Conservation (phyloP, 2,113 vertebrate genomes). For the Aspiorhynchus laticeps region DNA sequence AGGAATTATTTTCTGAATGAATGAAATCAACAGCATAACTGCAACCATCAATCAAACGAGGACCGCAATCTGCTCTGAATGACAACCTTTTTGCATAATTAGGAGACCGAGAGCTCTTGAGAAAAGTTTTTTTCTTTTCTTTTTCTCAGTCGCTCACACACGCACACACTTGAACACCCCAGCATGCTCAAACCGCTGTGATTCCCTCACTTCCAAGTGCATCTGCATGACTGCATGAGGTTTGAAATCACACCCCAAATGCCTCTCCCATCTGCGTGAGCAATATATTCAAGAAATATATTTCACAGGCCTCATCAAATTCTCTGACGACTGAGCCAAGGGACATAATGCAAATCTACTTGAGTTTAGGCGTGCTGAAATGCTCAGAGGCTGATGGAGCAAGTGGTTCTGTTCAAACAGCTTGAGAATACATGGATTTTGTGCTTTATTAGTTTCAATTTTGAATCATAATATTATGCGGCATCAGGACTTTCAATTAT, state of each 20-base stretch:
- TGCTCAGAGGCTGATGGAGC: conserved; percentile 3
- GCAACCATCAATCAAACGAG: conserved; percentile 36
- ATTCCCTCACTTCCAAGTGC: neutral
- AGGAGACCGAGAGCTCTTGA: conserved; percentile 11
- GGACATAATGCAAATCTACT: conserved; percentile 26
- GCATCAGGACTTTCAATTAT: neutral
- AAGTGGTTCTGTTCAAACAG: conserved; percentile 14
- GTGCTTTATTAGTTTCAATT: neutral
- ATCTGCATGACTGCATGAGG: conserved; percentile 36
- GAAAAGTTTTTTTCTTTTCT: neutral
- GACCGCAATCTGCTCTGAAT: conserved; percentile 28
- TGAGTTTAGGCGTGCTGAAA: neutral
- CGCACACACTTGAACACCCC: neutral
- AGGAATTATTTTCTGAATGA: conserved; percentile 47
- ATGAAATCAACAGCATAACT: conserved; percentile 38
- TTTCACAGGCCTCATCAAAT: conserved; percentile 34
- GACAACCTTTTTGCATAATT: conserved; percentile 34
- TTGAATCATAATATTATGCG: neutral
- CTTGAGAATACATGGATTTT: neutral
- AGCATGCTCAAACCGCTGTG: neutral
- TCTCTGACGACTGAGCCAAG: conserved; percentile 23
- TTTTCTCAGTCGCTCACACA: neutral
- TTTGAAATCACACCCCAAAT: conserved; percentile 26
- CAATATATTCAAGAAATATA: conserved; percentile 25
- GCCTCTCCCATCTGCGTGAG: conserved; percentile 5